Base-by-base conservation (phyloP, 2,888 invertebrate species). In the Lutraria lutraria region DNA sequence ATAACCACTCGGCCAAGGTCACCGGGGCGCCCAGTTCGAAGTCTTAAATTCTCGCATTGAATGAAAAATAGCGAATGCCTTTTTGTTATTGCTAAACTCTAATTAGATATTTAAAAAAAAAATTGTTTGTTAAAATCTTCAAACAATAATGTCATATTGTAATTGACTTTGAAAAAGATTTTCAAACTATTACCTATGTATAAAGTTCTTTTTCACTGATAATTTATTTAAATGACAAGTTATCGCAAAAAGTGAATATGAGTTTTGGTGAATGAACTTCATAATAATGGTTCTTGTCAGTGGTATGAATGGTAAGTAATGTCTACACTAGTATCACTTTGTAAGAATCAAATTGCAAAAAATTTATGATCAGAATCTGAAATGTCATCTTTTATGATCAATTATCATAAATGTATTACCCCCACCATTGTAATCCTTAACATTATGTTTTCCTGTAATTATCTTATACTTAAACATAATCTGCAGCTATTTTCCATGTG, bases 371-470 rank as follows among this genome's bases (percentile, higher is more conserved):
- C 8, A n/a, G n/a, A 4, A 68, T 68, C 25, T 68, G 63, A 68
- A 68, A 68, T 68, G 63, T 68, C 63, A 68, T 10, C n/a, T 68
- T 68, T 68, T 25, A 68, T 68, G 25, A 68, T 68, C 63, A 10
- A 68, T 68, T 68, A 60, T 60, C n/a, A 13, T 68, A 12, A 60
- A 25, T 68, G 25, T 12, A 6, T 68, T 19, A 60, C 63, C 63
- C 25, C 63, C 8, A 4, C 43, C 43, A 43, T 43, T 68, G 63
- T 68, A 68, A 68, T 68, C 12, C 63, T 68, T 25, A 25, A 25
- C 63, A 68, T 68, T 68, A 68, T 68, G 63, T 68, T 68, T 8
- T 68, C 63, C 63, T 68, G 63, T 13, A n/a, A 4, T 68, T 68
- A 68, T 68, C 25, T 68, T 13, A 25, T 68, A 25, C 63, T 68